phyloP scores from a whole-genome alignment of 2,113 vertebrate species.

The Phrynosoma blainvillii region DNA sequence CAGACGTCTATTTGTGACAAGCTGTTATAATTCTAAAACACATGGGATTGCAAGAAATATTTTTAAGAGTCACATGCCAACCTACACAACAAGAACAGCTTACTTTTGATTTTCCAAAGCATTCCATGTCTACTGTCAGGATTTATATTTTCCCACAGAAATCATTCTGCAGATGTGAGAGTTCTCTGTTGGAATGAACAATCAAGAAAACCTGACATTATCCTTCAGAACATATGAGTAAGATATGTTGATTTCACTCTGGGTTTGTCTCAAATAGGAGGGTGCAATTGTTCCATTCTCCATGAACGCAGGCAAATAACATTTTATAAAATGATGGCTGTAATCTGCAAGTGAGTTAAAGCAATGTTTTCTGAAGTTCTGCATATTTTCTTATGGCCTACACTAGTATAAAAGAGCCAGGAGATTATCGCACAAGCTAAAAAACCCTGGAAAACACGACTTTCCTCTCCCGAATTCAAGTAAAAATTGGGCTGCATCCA shows the following conservation, averaged over 20 bases:
- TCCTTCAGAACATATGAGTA: neutral
- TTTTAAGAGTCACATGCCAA: conserved; percentile 12
- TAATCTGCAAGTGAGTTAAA: neutral
- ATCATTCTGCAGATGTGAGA: neutral
- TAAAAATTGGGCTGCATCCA: too few species aligned
- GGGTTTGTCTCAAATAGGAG: neutral
- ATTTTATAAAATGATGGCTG: neutral
- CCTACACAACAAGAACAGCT: conserved; percentile 19
- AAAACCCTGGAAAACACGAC: too few species aligned
- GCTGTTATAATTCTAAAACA: conserved; percentile 38
- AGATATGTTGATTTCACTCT: neutral
- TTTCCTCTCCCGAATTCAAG: too few species aligned
- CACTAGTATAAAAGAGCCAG: neutral
- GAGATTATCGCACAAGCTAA: too few species aligned
- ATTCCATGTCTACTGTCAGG: neutral
- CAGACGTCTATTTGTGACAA: conserved; percentile 11
- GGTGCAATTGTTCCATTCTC: neutral
- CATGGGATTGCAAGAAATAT: neutral
- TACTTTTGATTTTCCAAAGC: neutral
- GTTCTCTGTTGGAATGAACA: neutral
- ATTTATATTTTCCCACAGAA: neutral
- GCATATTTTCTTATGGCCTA: too few species aligned
- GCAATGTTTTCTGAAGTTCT: neutral
- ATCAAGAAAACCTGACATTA: neutral
- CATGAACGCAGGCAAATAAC: neutral